Evolutionary conservation across 1,140 invertebrate species (phyloP), one percentile per base, ranked within the genome.

Genomic region (Limonius californicus): DNA sequence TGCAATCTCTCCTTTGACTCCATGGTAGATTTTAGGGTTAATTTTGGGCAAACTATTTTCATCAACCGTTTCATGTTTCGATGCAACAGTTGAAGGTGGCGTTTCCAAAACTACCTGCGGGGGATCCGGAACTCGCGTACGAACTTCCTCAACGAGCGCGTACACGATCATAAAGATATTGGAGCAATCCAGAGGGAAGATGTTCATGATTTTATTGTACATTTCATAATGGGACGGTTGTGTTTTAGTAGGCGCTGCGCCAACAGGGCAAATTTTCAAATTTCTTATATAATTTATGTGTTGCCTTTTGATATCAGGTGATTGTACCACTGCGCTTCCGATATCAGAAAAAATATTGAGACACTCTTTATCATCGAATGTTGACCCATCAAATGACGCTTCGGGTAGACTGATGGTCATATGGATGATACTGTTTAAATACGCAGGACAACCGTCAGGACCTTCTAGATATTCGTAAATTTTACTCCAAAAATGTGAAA

Each of bases 251-350:
- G 66, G 56, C 4, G 23, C 43, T 35, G 65, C 27, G 43, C 45
- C n/a, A 9, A 63, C 27, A 54, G 50, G n/a, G 11, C 59, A 32
- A n/a, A 65, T 43, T 59, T 53, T 53, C 15, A 68, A 21, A 32
- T 68, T 47, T 54, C 59, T 55, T 19, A 70, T 57, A 20, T 68
- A 70, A 23, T 64, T 57, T 14, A 64, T 20, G 35, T 70, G 58
- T 3, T 53, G 55, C 16, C 61, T 16, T 61, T 64, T 65, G 23
- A 70, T 20, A 61, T 68, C 62, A 15, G 60, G 11, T 11, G 65
- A 50, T 50, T 21, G 3, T 50, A 50, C 2, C 4, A 50, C 11
- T 21, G 18, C 45, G 9, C 3, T 27, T 27, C 23, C 23, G 9
- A 27, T 27, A 50, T 50, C 2, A 18, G 14, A 18, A 21, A 50